Percentiles rank a stretch among this genome's conserved stretches.
Evolutionary conservation across 2,888 invertebrate species (phyloP).

Genomic region (Cheilosia scutellata): DNA sequence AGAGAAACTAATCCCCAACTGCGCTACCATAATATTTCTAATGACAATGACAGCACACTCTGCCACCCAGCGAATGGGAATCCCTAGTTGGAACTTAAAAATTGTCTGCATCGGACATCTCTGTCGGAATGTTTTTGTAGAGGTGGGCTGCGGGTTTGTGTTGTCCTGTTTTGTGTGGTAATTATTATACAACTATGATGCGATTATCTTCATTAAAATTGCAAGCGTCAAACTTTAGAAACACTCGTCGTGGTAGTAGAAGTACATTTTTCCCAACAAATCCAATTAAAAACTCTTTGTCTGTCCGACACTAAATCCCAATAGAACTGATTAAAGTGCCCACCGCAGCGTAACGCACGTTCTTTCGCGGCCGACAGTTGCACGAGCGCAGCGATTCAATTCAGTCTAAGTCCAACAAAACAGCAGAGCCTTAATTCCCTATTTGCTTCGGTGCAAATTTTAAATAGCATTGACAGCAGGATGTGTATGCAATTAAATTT

Average conservation of each 20-base stretch:
- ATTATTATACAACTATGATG: conserved; percentile 53
- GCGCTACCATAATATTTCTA: conserved; percentile 76
- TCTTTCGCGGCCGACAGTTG: not conserved
- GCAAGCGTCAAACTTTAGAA: conserved; percentile 40
- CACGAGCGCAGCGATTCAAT: conserved; percentile 28
- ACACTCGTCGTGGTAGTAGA: conserved; percentile 12
- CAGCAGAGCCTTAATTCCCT: conserved; percentile 46
- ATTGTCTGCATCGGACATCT: conserved; percentile 33
- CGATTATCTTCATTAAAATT: conserved; percentile 65
- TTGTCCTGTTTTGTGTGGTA: conserved; percentile 1
- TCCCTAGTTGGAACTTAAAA: conserved; percentile 11
- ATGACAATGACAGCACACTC: conserved; percentile 31
- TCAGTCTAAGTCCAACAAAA: conserved; percentile 30
- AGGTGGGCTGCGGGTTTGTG: not conserved
- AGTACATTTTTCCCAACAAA: conserved; percentile 37
- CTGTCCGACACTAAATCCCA: conserved; percentile 34
- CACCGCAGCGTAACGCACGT: conserved; percentile 31
- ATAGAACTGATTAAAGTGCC: conserved; percentile 52
- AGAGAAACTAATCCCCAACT: conserved; percentile 77
- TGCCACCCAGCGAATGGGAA: not conserved
- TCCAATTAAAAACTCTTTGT: conserved; percentile 70
- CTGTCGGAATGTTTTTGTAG: conserved; percentile 1
- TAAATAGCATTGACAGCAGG: conserved; percentile 30
- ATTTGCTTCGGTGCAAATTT: conserved; percentile 12
- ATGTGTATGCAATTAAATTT: conserved; percentile 49